Conservation (phyloP, 2,113 vertebrate genomes). For the Osmerus mordax region DNA sequence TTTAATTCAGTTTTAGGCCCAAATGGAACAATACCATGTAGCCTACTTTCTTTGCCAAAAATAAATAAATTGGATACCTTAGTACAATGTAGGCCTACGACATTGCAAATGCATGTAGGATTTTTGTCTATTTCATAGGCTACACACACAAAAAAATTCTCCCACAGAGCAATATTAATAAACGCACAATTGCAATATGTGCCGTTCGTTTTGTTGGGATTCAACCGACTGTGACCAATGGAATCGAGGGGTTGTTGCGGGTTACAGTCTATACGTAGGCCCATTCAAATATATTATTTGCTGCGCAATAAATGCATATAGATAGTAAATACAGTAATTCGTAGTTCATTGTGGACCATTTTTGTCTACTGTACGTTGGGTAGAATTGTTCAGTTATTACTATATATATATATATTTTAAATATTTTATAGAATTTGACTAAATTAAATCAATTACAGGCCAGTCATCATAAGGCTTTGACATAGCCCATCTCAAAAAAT, state of each 20-base stretch:
- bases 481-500: too few species aligned
- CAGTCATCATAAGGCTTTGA: background rate
- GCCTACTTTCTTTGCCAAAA: too few species aligned
- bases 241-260: slow-evolving; percentile 2
- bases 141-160: too few species aligned
- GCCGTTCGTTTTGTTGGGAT: slow-evolving; percentile 9
- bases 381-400: background rate
- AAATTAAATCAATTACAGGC: background rate
- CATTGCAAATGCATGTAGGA: too few species aligned
- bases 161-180: too few species aligned
- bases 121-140: too few species aligned
- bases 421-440: background rate
- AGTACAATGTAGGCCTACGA: too few species aligned
- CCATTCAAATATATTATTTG: background rate
- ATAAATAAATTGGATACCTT: too few species aligned
- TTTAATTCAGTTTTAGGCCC: too few species aligned
- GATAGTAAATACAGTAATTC: too few species aligned
- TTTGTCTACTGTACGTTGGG: background rate
- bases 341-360: background rate
- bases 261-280: background rate
- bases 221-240: slow-evolving; percentile 23
- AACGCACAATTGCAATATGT: slow-evolving; percentile 12
- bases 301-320: background rate
- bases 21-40: too few species aligned
- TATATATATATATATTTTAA: background rate